Percentiles rank a stretch among this genome's conserved stretches.
Conservation (phyloP, 2,888 invertebrate species). For the Melolontha melolontha region DNA sequence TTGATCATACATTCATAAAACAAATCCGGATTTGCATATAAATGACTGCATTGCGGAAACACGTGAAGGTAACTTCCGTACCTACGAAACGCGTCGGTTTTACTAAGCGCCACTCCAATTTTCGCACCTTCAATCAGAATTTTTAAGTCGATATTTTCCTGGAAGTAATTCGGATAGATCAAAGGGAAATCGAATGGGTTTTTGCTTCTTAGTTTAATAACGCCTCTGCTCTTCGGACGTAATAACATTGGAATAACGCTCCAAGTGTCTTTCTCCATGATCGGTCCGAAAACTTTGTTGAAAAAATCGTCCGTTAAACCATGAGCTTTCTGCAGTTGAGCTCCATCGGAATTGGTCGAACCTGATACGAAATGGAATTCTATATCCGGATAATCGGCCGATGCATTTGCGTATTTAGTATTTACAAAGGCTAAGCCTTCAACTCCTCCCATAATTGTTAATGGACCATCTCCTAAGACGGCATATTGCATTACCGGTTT, state of each 20-base stretch:
- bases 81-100: constrained; percentile 80
- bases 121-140: constrained; percentile 88
- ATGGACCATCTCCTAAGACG: constrained; percentile 83
- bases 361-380: constrained; percentile 92
- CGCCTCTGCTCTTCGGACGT: constrained; percentile 86
- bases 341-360: constrained; percentile 87
- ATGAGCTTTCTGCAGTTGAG: constrained; percentile 83
- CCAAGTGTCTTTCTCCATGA: constrained; percentile 84
- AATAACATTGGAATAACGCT: constrained; percentile 87
- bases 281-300: constrained; percentile 78
- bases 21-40: constrained; percentile 77
- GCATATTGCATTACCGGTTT: constrained; percentile 87
- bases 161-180: constrained; percentile 92
- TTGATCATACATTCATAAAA: constrained; percentile 92
- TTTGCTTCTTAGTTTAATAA: constrained; percentile 81
- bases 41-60: constrained; percentile 82
- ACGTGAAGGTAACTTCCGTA: constrained; percentile 80
- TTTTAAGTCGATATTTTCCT: constrained; percentile 82
- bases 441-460: constrained; percentile 90
- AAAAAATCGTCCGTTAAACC: constrained; percentile 82
- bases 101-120: constrained; percentile 83
- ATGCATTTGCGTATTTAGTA: constrained; percentile 84
- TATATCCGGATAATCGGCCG: constrained; percentile 88
- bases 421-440: constrained; percentile 89
- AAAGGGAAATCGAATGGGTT: constrained; percentile 91